phyloP scores from a whole-genome alignment of 1,140 invertebrate species.

The Cotesia vestalis region DNA sequence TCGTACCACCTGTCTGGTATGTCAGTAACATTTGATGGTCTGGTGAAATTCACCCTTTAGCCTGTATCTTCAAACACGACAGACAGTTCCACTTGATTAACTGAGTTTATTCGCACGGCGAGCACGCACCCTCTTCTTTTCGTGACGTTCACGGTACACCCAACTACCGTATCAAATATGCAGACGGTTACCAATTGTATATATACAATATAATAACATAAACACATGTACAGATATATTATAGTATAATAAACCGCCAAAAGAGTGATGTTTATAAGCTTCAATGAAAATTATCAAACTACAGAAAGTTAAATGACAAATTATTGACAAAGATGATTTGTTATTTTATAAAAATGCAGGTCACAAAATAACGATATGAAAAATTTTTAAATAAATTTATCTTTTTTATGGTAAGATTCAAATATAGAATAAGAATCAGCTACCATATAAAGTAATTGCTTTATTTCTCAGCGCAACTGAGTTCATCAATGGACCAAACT shows the following conservation, averaged over 20 bases:
- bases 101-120: slow-evolving; percentile 58
- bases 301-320: too few relatives aligned
- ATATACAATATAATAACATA: slow-evolving; percentile 1
- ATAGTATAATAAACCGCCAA: neutral
- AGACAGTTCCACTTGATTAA: slow-evolving; percentile 64
- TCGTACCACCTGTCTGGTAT: slow-evolving; percentile 52
- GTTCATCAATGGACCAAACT: too few relatives aligned
- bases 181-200: slow-evolving; percentile 6
- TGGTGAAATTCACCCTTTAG: slow-evolving; percentile 41
- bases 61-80: slow-evolving; percentile 42
- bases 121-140: slow-evolving; percentile 43
- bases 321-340: too few relatives aligned
- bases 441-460: too few relatives aligned
- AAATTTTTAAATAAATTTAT: too few relatives aligned
- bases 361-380: too few relatives aligned
- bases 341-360: too few relatives aligned
- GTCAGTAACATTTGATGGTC: slow-evolving; percentile 42
- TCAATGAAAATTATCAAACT: too few relatives aligned
- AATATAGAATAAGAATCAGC: too few relatives aligned
- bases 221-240: neutral
- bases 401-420: too few relatives aligned
- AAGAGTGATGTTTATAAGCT: slow-evolving; percentile 1
- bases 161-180: slow-evolving; percentile 19
- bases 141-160: slow-evolving; percentile 14
- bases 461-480: too few relatives aligned